These are phyloP conservation scores for Sipha flava DNA, from an alignment of 1,140 invertebrate genomes.

Conservation along the genomic window DNA sequence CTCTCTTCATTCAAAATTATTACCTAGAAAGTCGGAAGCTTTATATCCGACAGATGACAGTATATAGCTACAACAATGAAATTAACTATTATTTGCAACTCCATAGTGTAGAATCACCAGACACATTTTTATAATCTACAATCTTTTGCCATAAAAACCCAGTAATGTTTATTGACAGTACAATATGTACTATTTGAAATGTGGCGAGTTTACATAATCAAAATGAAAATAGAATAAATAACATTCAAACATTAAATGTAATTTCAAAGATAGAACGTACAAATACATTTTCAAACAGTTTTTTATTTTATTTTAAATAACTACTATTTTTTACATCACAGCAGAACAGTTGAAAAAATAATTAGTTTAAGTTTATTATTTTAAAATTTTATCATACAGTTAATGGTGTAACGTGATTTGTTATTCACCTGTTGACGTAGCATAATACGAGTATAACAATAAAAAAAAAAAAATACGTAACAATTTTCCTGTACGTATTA, in stretches of 20 bases:
- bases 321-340: too few species aligned
- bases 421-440: too few species aligned
- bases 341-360: too few species aligned
- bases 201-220: not conserved
- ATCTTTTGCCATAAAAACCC: not conserved
- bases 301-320: too few species aligned
- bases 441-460: too few species aligned
- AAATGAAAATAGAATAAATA: not conserved
- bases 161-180: not conserved
- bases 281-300: too few species aligned
- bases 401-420: too few species aligned
- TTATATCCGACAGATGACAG: not conserved
- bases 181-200: not conserved
- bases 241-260: not conserved
- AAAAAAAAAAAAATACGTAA: too few species aligned
- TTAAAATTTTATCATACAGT: too few species aligned
- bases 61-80: not conserved
- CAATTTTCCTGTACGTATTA: too few species aligned
- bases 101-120: not conserved
- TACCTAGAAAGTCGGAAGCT: not conserved
- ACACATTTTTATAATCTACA: not conserved
- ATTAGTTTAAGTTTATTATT: too few species aligned
- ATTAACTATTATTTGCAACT: not conserved
- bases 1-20: not conserved
- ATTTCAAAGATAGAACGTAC: not conserved